phyloP scores from a whole-genome alignment of 1,140 invertebrate genomes.

The Luehdorfia chinensis region DNA sequence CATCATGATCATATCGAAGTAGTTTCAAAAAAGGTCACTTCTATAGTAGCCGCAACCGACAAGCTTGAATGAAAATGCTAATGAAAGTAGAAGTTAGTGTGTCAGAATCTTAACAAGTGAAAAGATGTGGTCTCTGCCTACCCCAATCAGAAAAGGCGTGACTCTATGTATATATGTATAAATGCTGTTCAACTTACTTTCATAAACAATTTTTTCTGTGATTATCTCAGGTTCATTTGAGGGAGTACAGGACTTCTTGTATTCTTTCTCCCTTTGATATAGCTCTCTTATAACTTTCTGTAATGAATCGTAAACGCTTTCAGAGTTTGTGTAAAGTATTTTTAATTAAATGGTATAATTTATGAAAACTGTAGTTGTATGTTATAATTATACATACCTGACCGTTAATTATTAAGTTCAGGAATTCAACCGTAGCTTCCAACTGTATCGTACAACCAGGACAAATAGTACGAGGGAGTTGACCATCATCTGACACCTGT shows the following conservation, averaged over 20 bases:
- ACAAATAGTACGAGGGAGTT: constrained; percentile 83
- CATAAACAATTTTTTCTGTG: constrained; percentile 57
- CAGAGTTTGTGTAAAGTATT: background rate
- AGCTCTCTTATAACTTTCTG: constrained; percentile 67
- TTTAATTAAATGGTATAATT: too few species aligned
- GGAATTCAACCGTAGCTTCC: constrained; percentile 84
- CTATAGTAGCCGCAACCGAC: too few species aligned
- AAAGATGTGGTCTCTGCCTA: too few species aligned
- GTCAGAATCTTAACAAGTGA: too few species aligned
- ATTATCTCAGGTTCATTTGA: constrained; percentile 35
- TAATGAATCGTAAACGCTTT: constrained; percentile 20
- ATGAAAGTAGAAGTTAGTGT: too few species aligned
- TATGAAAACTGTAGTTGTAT: too few species aligned
- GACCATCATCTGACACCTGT: constrained; percentile 82
- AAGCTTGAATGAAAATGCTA: too few species aligned
- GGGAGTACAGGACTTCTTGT: constrained; percentile 41
- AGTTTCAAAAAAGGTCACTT: too few species aligned
- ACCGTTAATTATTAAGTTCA: constrained; percentile 82
- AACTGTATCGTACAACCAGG: constrained; percentile 86
- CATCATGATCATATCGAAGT: too few species aligned
- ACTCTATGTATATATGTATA: too few species aligned
- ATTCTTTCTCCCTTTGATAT: constrained; percentile 55
- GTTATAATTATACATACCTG: constrained; percentile 73
- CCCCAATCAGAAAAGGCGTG: too few species aligned
- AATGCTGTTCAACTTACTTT: constrained; percentile 53